Base-by-base conservation (phyloP, 2,888 invertebrate species). In the Eupithecia vulgata region DNA sequence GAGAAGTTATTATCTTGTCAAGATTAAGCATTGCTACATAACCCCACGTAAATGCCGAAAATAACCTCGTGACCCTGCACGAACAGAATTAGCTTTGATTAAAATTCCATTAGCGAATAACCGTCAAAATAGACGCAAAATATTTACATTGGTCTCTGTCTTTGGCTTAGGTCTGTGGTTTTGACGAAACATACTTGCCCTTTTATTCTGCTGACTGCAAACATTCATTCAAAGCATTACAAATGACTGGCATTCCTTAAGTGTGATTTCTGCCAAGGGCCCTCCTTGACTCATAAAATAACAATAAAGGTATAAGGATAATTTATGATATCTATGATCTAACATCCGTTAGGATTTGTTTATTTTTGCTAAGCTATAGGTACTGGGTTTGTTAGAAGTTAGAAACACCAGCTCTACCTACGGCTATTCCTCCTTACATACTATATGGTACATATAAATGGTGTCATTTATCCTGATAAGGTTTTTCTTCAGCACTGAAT, bases 81-180 rank as follows among this genome's bases (percentile, higher is more conserved):
- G 42, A 65, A 65, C 57, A 15, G 30, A 65, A 57, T 68, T 61
- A 65, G 59, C 68, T 70, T 74, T 74, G 64, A 73, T 73, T 73
- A 69, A 68, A 71, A 70, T 70, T 68, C 48, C 57, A 73, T 72
- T 68, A 68, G 64, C 48, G 21, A 68, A 67, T 48, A 61, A n/a
- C 12, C 64, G 57, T 45, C 40, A 59, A 74, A 68, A 69, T 42
- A 61, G 45, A 48, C 34, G 37, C 48, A 68, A 67, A 71, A 71
- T 71, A n/a, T 69, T 64, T 70, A 42, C 5, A 25, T 48, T 35
- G 59, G 5, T 10, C 64, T 17, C 62, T 62, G 17, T 59, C 30
- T 59, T 7, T 2, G 48, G n/a, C 48, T n/a, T 21, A 10, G 4
- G 17, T 61, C 34, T 34, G 61, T 34, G 34, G 13, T 34, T 17